Base-by-base conservation (phyloP, 2,797 vertebrate genomes). In the Girardinus metallicus region DNA sequence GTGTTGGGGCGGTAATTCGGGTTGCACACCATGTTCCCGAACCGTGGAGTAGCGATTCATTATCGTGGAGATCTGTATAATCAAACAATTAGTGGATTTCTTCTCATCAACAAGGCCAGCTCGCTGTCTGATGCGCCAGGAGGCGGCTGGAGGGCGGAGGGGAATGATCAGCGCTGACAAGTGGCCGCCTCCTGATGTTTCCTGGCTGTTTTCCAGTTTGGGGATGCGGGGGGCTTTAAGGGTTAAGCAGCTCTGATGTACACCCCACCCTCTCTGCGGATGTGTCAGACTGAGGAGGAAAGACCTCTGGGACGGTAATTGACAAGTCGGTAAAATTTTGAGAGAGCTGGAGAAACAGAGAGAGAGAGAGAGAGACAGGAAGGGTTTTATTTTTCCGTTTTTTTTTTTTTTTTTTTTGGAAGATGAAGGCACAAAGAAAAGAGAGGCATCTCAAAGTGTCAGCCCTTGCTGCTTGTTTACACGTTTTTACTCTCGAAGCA, bases 31-130 rank as follows among this genome's bases (percentile, higher is more conserved):
- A 97, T 97, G 97, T 97, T 97, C 96, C 96, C 95, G 96, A 97
- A 97, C 96, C 96, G 96, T 97, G 96, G 97, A 98, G 97, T 97
- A 97, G 96, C 95, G 96, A 97, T 98, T 98, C 97, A 98, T 99
- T 99, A 99, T 98, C 97, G 97, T 97, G 97, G 97, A 98, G 98
- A 98, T 98, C 97, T 98, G 97, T 98, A 98, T 99, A 99, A 99
- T 99, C 97, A 99, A 99, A 98, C 97, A 98, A 98, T 99, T 99
- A 99, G 97, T 96, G 96, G 95, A 97, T 97, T 93, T 97, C 94
- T 97, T 97, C 97, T 97, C 96, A 97, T 97, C 97, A 97, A 95
- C 96, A 96, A 96, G 96, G 92, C 96, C 96, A 92, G 95, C 95
- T 97, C 96, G 82, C 85, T 92, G 88, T 91, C 95, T 96, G 96